Evolutionary conservation across 1,140 invertebrate species (phyloP).

Genomic region (Papilio aristodemus): DNA sequence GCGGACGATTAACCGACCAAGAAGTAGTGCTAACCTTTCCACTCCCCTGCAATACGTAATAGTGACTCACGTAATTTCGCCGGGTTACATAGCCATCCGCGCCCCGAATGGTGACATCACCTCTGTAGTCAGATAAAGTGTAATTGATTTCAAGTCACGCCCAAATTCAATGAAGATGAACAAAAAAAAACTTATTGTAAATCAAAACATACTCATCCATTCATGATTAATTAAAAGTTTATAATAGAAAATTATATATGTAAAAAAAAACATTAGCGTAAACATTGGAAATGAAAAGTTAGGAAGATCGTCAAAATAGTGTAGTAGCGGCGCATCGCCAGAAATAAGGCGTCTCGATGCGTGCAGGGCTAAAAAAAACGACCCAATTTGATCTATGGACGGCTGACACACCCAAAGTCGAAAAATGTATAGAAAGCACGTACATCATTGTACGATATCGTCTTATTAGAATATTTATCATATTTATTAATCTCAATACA

Average conservation of each 20-base stretch:
- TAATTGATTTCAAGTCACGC: constrained; percentile 51
- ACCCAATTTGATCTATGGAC: constrained; percentile 51
- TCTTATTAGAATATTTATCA: constrained; percentile 44
- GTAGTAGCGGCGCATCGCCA: constrained; percentile 38
- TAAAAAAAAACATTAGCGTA: constrained; percentile 30
- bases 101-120: constrained; percentile 56
- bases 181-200: constrained; percentile 17
- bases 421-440: background rate
- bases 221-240: background rate
- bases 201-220: background rate
- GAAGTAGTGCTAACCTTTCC: constrained; percentile 37
- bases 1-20: constrained; percentile 37
- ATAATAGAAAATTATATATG: background rate
- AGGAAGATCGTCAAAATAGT: constrained; percentile 36
- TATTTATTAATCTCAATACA: constrained; percentile 26
- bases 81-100: constrained; percentile 53
- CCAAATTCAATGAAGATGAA: constrained; percentile 33
- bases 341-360: constrained; percentile 48
- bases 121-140: constrained; percentile 52
- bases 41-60: constrained; percentile 32
- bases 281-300: constrained; percentile 36
- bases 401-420: constrained; percentile 48
- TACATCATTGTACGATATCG: constrained; percentile 23
- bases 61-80: constrained; percentile 38
- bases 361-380: constrained; percentile 57